Base-by-base conservation (phyloP, 2,888 invertebrate genomes). In the Blastobasis lacticolella region DNA sequence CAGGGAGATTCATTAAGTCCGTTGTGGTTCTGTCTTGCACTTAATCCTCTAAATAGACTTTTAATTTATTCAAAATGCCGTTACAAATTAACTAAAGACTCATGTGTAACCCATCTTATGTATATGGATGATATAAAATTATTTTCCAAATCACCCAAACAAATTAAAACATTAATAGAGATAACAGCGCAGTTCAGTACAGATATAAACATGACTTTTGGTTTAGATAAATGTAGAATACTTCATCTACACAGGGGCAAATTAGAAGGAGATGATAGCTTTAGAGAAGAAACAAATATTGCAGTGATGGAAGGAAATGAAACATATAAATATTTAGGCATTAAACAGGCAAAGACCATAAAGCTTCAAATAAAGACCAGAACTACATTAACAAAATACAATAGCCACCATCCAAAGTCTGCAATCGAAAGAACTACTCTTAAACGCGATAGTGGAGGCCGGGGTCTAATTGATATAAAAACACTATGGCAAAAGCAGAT, bases 1-100 rank as follows among this genome's bases (percentile, higher is more conserved):
- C 57, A 58, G 41, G 61, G 61, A 4, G 57, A 58, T 48, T 47
- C 59, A 0, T 36, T 61, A 5, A 59, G 57, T 23, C 57, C 57
- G 37, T 6, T 55, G 42, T 54, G 55, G 57, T 55, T 55, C 42
- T 55, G 52, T 23, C 51, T 54, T 38, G 57, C 57, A 7, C 37
- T 57, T 9, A 57, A 56, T 36, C 57, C 55, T n/a, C 51, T 57
- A 1, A 55, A 52, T 6, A 40, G 45, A 5, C 5, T 51, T 2
- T 40, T 54, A 38, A 44, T 49, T 4, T 7, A 37, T 5, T 7
- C 38, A 5, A 38, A 42, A 8, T 9, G 9, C 4, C 10, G 37
- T n/a, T n/a, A n/a, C n/a, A n/a, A n/a, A n/a, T n/a, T n/a, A n/a
- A n/a, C n/a, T n/a, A n/a, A n/a, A n/a, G n/a, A n/a, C n/a, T n/a